Evolutionary conservation across 2,888 invertebrate genomes (phyloP).

Genomic region (Netelia melanura): DNA sequence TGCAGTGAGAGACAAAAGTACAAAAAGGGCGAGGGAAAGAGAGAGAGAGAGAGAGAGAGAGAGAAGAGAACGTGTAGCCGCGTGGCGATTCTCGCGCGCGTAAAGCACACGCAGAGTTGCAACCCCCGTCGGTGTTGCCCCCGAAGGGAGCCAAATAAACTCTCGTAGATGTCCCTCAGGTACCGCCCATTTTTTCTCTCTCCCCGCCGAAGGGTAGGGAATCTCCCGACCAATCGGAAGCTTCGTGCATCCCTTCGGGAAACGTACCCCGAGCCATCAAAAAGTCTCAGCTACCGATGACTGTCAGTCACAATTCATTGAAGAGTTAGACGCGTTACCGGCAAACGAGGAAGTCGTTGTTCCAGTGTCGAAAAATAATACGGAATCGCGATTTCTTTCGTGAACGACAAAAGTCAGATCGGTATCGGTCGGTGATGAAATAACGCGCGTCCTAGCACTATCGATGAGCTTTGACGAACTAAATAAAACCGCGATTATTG

Average conservation of each 20-base stretch:
- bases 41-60: conserved; percentile 28
- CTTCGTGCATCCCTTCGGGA: conserved; percentile 58
- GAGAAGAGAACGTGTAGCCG: conserved; percentile 45
- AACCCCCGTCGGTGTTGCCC: conserved; percentile 67
- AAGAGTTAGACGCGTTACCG: conserved; percentile 68
- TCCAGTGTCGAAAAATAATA: neutral
- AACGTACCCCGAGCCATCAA: conserved; percentile 75
- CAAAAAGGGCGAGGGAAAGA: conserved; percentile 27
- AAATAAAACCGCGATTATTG: conserved; percentile 4
- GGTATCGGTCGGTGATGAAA: neutral
- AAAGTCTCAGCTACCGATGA: conserved; percentile 78
- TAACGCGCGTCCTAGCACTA: conserved; percentile 2
- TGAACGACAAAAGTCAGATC: neutral
- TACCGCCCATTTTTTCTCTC: conserved; percentile 75
- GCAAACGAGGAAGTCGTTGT: conserved; percentile 34
- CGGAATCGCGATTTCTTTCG: neutral
- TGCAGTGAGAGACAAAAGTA: conserved; percentile 1
- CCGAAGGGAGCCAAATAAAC: conserved; percentile 65
- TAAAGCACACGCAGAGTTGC: conserved; percentile 60
- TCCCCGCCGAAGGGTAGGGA: conserved; percentile 74
- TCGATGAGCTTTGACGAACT: conserved; percentile 28
- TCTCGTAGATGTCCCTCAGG: conserved; percentile 58
- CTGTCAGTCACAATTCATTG: conserved; percentile 78
- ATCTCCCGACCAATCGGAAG: conserved; percentile 74
- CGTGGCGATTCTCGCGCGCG: conserved; percentile 62